Percentiles rank a stretch among this genome's conserved stretches.
Evolutionary conservation across 2,888 invertebrate species (phyloP).

Genomic region (Rhorus exstirpatorius): DNA sequence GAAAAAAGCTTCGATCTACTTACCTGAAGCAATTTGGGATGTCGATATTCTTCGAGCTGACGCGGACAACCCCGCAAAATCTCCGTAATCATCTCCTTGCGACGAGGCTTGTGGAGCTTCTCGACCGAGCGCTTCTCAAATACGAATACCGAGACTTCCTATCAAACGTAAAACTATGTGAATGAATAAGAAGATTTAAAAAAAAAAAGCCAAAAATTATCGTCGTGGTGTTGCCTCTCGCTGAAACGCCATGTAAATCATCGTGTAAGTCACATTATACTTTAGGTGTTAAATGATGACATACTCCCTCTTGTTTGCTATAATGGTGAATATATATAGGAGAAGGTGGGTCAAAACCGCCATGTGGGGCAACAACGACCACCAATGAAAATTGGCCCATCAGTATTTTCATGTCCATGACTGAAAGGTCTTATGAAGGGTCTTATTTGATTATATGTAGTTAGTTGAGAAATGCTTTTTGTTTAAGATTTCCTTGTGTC

Average conservation of each 20-base stretch:
- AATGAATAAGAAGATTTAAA: background rate
- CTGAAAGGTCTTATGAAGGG: no score
- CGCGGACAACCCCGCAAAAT: constrained; percentile 93
- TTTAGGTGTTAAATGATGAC: background rate
- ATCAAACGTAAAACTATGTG: constrained; percentile 76
- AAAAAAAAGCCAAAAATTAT: background rate
- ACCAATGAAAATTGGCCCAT: no score
- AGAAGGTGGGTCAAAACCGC: no score
- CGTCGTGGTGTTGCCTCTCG: background rate
- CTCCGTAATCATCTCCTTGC: constrained; percentile 97
- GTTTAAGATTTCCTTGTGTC: no score
- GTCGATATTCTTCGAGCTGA: constrained; percentile 93
- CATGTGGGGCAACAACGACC: no score
- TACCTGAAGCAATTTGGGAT: constrained; percentile 92
- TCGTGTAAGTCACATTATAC: background rate
- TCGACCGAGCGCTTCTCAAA: constrained; percentile 97
- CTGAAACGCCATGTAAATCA: background rate
- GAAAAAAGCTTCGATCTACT: background rate
- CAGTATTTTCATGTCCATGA: no score
- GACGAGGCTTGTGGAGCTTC: constrained; percentile 96
- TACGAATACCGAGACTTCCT: constrained; percentile 97
- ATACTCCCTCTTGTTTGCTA: background rate
- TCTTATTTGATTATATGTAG: no score
- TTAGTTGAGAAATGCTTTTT: no score
- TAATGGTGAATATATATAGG: background rate